phyloP scores from a whole-genome alignment of 1,140 invertebrate species.

The Gryllus bimaculatus region DNA sequence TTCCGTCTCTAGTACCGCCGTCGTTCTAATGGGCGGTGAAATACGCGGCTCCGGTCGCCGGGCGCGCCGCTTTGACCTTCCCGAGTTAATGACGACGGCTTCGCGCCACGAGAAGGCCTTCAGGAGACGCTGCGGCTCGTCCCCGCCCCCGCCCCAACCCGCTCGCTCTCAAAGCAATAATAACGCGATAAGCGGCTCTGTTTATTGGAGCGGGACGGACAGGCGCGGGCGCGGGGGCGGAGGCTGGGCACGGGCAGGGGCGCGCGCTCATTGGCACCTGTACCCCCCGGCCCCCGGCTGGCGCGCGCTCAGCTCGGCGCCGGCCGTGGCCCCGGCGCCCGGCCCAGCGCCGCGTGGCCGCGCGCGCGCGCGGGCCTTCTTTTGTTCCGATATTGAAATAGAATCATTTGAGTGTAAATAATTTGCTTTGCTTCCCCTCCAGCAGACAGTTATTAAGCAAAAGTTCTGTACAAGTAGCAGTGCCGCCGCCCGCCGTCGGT shows the following conservation, averaged over 20 bases:
- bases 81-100: no score
- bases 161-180: neutral
- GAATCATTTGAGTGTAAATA: constrained; percentile 42
- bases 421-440: constrained; percentile 33
- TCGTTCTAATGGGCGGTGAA: no score
- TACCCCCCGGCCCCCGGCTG: neutral
- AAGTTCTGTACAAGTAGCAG: constrained; percentile 11
- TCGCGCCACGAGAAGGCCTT: no score
- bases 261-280: neutral
- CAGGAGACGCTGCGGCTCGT: neutral
- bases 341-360: neutral
- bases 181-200: neutral
- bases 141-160: neutral
- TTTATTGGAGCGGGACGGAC: neutral
- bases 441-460: constrained; percentile 15
- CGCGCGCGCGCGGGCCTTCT: constrained; percentile 16
- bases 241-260: neutral
- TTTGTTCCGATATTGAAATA: constrained; percentile 36
- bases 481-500: no score
- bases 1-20: no score
- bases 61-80: no score
- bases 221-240: no score
- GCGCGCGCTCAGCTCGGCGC: neutral
- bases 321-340: neutral
- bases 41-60: no score